Percentiles rank a stretch among this genome's conserved stretches.
Evolutionary conservation across 2,888 invertebrate species (phyloP).

Genomic region (Argyra leucocephala): DNA sequence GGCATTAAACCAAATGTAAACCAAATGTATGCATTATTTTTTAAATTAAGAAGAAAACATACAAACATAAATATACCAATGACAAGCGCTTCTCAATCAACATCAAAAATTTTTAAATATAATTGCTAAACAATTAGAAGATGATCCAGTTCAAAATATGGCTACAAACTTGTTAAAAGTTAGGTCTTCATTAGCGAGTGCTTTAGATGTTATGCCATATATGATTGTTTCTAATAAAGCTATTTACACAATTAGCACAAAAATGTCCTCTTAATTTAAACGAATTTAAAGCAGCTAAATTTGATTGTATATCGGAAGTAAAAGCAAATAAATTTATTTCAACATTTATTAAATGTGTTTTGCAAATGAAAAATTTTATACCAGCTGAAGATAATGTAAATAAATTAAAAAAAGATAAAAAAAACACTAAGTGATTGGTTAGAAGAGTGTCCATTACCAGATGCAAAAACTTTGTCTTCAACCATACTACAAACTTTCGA

Average conservation of each 20-base stretch:
- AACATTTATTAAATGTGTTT: slow-evolving; percentile 42
- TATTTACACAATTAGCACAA: slow-evolving; percentile 48
- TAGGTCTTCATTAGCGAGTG: slow-evolving; percentile 26
- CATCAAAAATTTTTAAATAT: slow-evolving; percentile 1
- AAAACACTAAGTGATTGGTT: slow-evolving; percentile 24
- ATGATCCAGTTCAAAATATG: slow-evolving; percentile 12
- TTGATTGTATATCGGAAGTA: slow-evolving; percentile 51
- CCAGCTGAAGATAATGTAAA: slow-evolving; percentile 22
- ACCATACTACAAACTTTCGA: slow-evolving; percentile 37
- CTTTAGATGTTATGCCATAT: slow-evolving; percentile 50
- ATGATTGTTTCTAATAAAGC: slow-evolving; percentile 54
- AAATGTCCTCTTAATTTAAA: slow-evolving; percentile 44
- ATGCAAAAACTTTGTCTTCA: slow-evolving; percentile 27
- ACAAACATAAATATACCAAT: neutral
- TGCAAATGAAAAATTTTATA: slow-evolving; percentile 34
- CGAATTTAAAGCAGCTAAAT: slow-evolving; percentile 38
- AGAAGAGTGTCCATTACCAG: slow-evolving; percentile 25
- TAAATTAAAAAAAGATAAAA: slow-evolving; percentile 24
- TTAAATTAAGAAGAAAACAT: slow-evolving; percentile 27
- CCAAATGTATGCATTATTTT: slow-evolving; percentile 28
- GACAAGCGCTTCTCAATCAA: too few relatives aligned
- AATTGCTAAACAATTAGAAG: neutral
- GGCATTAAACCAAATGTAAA: too few relatives aligned
- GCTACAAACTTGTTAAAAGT: slow-evolving; percentile 21
- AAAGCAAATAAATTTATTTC: slow-evolving; percentile 50